These are phyloP conservation scores for Stenotaenia linearis DNA, from an alignment of 2,888 invertebrate genomes.

Conservation along the genomic window DNA sequence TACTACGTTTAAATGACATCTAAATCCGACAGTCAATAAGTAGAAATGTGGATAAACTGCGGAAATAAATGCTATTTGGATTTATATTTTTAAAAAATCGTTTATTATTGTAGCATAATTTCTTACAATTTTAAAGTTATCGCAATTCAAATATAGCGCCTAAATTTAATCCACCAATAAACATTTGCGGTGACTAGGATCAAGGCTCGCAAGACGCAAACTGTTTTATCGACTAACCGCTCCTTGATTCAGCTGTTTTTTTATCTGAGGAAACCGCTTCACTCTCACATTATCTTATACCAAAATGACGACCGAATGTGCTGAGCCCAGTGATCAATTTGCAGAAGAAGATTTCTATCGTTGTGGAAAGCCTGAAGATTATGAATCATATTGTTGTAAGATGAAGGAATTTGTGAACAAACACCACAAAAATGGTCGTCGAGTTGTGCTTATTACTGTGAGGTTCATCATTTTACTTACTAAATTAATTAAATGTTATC, in stretches of 20 bases:
- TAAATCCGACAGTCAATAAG: too few relatives aligned
- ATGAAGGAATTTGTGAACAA: conserved; percentile 68
- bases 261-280: background rate
- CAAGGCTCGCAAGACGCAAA: background rate
- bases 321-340: background rate
- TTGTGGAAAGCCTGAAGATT: conserved; percentile 58
- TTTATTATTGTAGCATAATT: too few relatives aligned
- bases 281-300: background rate
- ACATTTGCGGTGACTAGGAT: too few relatives aligned
- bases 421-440: conserved; percentile 61
- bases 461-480: conserved; percentile 45
- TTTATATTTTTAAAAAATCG: too few relatives aligned
- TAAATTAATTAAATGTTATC: conserved; percentile 31
- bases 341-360: background rate
- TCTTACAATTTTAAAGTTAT: too few relatives aligned
- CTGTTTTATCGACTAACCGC: background rate
- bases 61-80: too few relatives aligned
- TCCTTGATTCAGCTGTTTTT: background rate
- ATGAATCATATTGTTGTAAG: conserved; percentile 64
- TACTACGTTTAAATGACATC: too few relatives aligned
- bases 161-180: background rate
- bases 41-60: too few relatives aligned
- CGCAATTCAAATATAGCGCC: background rate
- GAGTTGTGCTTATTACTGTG: conserved; percentile 74
- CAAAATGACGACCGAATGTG: background rate